Conservation (phyloP, 2,888 invertebrate species). For the Agrenia bidenticulata region DNA sequence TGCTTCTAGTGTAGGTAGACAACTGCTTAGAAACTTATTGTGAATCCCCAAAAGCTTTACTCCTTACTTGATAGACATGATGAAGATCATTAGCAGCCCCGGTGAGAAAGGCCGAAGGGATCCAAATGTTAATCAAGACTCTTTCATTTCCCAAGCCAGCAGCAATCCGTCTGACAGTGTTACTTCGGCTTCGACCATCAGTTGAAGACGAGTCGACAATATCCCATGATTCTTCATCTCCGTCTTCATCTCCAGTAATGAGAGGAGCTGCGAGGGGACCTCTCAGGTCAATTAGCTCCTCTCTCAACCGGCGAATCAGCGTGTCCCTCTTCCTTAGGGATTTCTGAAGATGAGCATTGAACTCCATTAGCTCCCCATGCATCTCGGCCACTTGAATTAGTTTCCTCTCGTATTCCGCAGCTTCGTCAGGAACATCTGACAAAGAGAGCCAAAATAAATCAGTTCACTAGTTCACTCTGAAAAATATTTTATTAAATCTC, state of each 20-base stretch:
- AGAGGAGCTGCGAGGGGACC: conserved; percentile 62
- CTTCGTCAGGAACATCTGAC: conserved; percentile 61
- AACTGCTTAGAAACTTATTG: too few relatives aligned
- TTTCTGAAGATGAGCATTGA: conserved; percentile 78
- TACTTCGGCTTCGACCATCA: conserved; percentile 56
- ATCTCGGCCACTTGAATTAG: conserved; percentile 90
- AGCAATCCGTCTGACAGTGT: conserved; percentile 50
- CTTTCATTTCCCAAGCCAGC: conserved; percentile 52
- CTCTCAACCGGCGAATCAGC: conserved; percentile 63
- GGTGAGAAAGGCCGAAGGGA: conserved; percentile 80
- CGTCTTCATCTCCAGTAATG: conserved; percentile 49
- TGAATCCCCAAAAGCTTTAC: too few relatives aligned
- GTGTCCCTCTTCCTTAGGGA: conserved; percentile 67
- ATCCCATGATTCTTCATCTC: conserved; percentile 35
- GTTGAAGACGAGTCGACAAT: conserved; percentile 57
- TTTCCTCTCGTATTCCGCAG: conserved; percentile 78
- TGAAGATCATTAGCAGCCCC: conserved; percentile 72
- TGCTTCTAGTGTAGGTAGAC: too few relatives aligned
- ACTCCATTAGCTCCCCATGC: conserved; percentile 92
- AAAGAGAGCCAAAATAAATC: not conserved
- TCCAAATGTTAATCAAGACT: conserved; percentile 75
- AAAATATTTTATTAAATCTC: too few relatives aligned
- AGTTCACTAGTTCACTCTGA: too few relatives aligned
- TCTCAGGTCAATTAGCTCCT: conserved; percentile 67
- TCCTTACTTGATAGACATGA: conserved; percentile 82